phyloP scores from a whole-genome alignment of 92 coral and sea anemone genomes.

The Isaurus tuberculatus region DNA sequence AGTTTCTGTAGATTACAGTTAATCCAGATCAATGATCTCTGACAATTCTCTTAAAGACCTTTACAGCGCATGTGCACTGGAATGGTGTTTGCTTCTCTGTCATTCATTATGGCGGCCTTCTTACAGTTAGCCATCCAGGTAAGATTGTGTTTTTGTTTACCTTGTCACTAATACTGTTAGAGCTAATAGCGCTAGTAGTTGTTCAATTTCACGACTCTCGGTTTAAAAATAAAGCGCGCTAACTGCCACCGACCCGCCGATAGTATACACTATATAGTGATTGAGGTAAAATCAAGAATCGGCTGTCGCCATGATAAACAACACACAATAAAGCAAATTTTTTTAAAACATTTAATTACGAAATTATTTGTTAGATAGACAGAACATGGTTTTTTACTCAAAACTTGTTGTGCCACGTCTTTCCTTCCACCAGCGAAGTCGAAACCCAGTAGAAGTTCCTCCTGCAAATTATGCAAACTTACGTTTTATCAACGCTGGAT shows the following conservation, averaged over 20 bases:
- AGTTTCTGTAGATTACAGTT: no score
- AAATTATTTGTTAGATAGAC: background rate
- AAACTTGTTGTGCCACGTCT: background rate
- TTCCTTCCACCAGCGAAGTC: constrained; percentile 63
- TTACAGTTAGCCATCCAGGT: constrained; percentile 92
- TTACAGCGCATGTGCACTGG: constrained; percentile 98
- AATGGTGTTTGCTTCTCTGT: constrained; percentile 90
- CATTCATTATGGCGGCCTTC: constrained; percentile 95
- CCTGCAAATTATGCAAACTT: constrained; percentile 81
- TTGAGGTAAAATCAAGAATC: no score
- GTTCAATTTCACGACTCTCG: no score
- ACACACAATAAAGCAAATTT: no score
- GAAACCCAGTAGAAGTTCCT: constrained; percentile 72
- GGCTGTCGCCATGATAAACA: no score
- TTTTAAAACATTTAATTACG: no score
- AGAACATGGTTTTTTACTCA: background rate
- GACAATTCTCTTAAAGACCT: constrained; percentile 66
- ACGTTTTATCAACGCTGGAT: constrained; percentile 86
- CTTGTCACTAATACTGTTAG: no score
- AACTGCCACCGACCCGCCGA: no score
- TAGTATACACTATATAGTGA: no score
- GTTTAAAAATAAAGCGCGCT: no score
- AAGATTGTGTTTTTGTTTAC: no score
- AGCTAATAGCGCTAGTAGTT: no score
- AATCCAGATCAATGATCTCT: background rate